Evolutionary conservation across 1,140 invertebrate species (phyloP), one percentile per base, ranked within the genome.

Genomic region (Lepidostoma basale): DNA sequence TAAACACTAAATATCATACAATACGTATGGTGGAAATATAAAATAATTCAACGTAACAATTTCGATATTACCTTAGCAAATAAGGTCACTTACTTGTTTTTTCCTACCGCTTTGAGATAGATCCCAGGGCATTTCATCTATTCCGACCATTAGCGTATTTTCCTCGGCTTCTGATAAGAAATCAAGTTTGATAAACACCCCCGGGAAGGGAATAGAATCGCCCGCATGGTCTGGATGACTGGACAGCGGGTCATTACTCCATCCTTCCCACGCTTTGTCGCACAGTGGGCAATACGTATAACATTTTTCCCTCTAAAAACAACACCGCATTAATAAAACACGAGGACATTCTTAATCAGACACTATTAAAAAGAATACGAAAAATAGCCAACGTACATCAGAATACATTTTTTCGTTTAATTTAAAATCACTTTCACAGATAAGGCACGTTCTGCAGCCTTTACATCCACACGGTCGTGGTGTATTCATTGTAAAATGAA

Each of bases 41-140:
- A n/a, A n/a, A n/a, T n/a, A n/a, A n/a, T n/a, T n/a, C n/a, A n/a
- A n/a, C n/a, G n/a, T n/a, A n/a, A n/a, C n/a, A n/a, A n/a, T n/a
- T n/a, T n/a, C n/a, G n/a, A n/a, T n/a, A n/a, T n/a, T n/a, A n/a
- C n/a, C n/a, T n/a, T n/a, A n/a, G n/a, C n/a, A n/a, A n/a, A n/a
- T n/a, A n/a, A n/a, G n/a, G n/a, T n/a, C 30, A 71, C 23, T 47
- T 77, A 90, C 89, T 83, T 98, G 96, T 81, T 99, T 99, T 68
- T 93, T 87, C 58, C 98, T 85, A 3, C 97, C 98, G 80, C 96
- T 98, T 81, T 99, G 97, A 1, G 97, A 99, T 30, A 86, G 82
- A 68, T 92, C 88, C 96, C 97, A 99, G 3, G 91, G 88, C 49
- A 95, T 82, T 58, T 84, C 77, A 80, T 98, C 94, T 49, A 98